A percentile compares a stretch with the other conserved stretches of the same genome.
Evolutionary conservation across 2,797 vertebrate genomes (phyloP).

Genomic region (Nothura maculosa): DNA sequence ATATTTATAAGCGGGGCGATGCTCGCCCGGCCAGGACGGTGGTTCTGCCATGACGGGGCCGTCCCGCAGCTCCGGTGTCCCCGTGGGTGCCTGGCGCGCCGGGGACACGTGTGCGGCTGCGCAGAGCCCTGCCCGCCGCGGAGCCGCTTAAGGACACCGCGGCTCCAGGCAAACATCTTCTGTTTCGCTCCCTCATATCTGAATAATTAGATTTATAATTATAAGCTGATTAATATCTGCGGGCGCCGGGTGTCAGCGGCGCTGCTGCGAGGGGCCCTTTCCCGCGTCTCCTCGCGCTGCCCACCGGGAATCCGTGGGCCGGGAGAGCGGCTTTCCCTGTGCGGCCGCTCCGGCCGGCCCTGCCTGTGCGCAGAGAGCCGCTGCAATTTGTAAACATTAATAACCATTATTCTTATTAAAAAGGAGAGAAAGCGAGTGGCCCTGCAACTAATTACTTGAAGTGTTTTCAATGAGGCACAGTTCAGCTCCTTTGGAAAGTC

Average conservation of each 20-base stretch:
- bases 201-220: neutral
- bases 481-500: conserved; percentile 79
- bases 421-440: conserved; percentile 78
- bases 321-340: neutral
- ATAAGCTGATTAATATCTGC: rapidly evolving
- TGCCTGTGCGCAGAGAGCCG: conserved; percentile 54
- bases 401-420: conserved; percentile 82
- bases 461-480: conserved; percentile 81
- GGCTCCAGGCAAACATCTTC: neutral
- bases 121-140: neutral
- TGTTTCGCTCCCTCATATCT: neutral
- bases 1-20: conserved; percentile 65
- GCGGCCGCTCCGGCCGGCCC: neutral
- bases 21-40: neutral
- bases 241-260: rapidly evolving
- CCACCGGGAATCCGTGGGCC: neutral
- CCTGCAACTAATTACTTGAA: conserved; percentile 84
- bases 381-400: conserved; percentile 83
- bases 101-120: neutral
- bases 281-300: rapidly evolving
- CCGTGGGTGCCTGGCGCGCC: too few relatives aligned
- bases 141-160: neutral
- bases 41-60: neutral
- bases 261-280: rapidly evolving
- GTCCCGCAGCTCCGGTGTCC: neutral